Evolutionary conservation across 2,888 invertebrate species (phyloP).

Genomic region (Penaeus monodon): DNA sequence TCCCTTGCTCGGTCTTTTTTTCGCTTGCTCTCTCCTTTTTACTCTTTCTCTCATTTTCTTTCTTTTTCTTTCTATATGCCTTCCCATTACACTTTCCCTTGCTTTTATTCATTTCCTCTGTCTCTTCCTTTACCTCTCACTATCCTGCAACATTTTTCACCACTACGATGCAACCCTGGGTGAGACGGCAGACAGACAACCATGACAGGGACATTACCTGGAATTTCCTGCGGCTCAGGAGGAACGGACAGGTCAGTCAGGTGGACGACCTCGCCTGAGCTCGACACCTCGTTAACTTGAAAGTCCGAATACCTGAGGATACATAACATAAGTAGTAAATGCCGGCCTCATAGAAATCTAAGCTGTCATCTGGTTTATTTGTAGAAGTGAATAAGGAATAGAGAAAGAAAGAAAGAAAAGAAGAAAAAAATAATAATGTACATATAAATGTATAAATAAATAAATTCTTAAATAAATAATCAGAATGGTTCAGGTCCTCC

Average conservation of each 20-base stretch:
- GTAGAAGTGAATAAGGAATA: too few species aligned
- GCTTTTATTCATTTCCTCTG: not conserved
- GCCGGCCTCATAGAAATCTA: too few species aligned
- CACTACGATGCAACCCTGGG: not conserved
- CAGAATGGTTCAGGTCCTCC: not conserved
- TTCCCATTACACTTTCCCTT: not conserved
- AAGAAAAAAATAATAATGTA: not conserved
- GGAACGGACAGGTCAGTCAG: slow-evolving; percentile 10
- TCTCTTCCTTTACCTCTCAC: not conserved
- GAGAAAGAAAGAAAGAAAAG: not conserved
- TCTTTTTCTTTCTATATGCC: not conserved
- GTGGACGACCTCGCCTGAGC: not conserved
- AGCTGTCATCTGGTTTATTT: too few species aligned
- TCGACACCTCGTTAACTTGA: slow-evolving; percentile 7
- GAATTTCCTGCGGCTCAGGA: not conserved
- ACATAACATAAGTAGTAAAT: not conserved
- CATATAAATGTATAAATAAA: too few species aligned
- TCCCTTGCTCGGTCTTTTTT: too few species aligned
- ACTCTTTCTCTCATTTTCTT: not conserved
- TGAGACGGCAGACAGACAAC: not conserved
- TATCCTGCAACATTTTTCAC: not conserved
- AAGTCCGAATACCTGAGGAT: slow-evolving; percentile 7
- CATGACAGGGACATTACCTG: not conserved
- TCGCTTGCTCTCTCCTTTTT: not conserved
- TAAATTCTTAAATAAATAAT: too few species aligned